Evolutionary conservation across 2,797 vertebrate species (phyloP).

Genomic region (Phataginus tricuspis): DNA sequence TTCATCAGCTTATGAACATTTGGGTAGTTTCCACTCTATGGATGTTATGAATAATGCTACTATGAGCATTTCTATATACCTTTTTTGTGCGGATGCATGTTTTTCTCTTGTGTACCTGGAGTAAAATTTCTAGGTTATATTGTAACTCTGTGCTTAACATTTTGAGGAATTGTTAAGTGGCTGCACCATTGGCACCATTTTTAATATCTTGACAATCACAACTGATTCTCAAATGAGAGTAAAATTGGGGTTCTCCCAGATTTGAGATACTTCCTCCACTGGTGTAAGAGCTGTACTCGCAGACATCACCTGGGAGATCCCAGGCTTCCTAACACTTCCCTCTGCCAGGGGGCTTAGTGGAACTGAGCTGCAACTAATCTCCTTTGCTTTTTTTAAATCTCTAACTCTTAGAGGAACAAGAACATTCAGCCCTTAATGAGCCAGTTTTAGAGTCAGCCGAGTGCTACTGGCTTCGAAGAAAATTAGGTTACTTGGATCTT

Average conservation of each 20-base stretch:
- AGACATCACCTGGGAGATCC: background rate
- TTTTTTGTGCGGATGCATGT: background rate
- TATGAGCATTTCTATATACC: background rate
- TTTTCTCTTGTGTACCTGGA: background rate
- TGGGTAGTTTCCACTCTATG: background rate
- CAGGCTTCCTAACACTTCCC: background rate
- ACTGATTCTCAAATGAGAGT: background rate
- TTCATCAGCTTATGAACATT: background rate
- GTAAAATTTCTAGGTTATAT: background rate
- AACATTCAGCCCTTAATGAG: background rate
- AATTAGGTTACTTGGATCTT: conserved; percentile 21
- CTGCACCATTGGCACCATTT: rapidly evolving
- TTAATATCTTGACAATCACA: background rate
- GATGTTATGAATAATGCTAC: background rate
- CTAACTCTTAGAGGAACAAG: background rate
- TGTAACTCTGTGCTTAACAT: background rate
- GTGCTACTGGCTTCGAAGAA: conserved; percentile 25
- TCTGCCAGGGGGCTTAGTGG: background rate
- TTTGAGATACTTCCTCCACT: background rate
- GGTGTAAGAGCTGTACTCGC: background rate
- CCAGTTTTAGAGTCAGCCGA: conserved; percentile 33
- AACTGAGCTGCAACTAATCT: background rate
- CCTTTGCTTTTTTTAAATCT: background rate
- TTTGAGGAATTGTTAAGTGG: background rate
- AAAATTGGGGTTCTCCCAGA: background rate